phyloP scores from a whole-genome alignment of 2,113 vertebrate species.

The Lynx canadensis region DNA sequence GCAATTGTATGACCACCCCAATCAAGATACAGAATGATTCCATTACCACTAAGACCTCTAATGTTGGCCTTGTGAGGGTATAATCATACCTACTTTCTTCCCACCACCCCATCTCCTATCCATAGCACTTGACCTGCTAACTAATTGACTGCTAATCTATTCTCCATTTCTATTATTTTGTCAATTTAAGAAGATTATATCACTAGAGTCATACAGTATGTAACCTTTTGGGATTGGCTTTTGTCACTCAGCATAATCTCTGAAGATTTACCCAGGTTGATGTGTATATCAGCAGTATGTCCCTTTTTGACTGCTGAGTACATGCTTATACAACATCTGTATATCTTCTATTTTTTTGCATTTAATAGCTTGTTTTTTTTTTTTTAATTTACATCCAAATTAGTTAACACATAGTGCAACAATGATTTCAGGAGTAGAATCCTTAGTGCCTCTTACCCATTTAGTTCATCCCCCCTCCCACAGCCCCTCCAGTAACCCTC shows the following conservation, averaged over 20 bases:
- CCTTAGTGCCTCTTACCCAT: too few species aligned
- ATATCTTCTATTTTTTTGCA: too few species aligned
- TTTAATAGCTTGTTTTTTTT: too few species aligned
- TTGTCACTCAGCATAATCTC: not conserved
- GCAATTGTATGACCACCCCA: not conserved
- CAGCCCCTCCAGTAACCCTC: too few species aligned
- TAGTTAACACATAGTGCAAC: too few species aligned
- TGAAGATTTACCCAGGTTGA: not conserved
- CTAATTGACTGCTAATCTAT: not conserved
- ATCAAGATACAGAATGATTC: not conserved
- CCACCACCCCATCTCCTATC: not conserved
- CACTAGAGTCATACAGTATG: not conserved
- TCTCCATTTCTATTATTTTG: not conserved
- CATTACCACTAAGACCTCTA: not conserved
- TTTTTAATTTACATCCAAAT: too few species aligned
- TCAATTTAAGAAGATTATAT: not conserved
- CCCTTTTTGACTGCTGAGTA: not conserved
- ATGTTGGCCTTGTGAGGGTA: not conserved
- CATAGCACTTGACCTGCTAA: not conserved
- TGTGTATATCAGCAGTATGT: not conserved
- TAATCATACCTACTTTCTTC: not conserved
- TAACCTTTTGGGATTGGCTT: not conserved
- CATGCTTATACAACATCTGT: too few species aligned
- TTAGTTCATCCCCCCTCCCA: too few species aligned
- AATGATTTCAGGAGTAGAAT: too few species aligned